phyloP scores from a whole-genome alignment of 2,113 vertebrate species.

The Brachyhypopomus gauderio region DNA sequence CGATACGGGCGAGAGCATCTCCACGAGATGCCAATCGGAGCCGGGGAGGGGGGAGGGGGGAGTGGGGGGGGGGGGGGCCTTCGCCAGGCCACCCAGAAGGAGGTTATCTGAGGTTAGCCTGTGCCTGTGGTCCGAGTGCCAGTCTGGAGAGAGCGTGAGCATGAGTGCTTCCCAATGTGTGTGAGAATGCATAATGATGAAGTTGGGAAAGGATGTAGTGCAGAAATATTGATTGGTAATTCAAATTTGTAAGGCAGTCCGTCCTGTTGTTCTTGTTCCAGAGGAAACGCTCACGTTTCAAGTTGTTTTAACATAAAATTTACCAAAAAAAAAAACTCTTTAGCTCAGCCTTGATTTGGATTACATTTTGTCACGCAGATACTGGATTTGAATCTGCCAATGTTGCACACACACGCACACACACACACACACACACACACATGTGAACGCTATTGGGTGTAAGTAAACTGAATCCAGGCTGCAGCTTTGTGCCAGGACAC shows the following conservation, averaged over 20 bases:
- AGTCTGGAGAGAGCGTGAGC: background rate
- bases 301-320: background rate
- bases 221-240: background rate
- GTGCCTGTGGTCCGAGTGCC: background rate
- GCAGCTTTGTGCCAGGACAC: background rate
- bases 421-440: conserved; percentile 3
- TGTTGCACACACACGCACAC: background rate
- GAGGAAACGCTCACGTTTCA: background rate
- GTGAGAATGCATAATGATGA: background rate
- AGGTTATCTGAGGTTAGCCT: conserved; percentile 32
- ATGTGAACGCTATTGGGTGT: background rate
- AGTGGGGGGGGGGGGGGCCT: conserved; percentile 22
- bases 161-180: background rate
- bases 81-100: conserved; percentile 52
- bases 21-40: conserved; percentile 48
- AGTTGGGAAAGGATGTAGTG: background rate
- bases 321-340: background rate
- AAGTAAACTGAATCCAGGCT: background rate
- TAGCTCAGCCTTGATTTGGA: background rate
- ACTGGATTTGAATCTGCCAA: background rate
- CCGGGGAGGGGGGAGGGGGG: conserved; percentile 13
- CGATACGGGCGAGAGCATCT: conserved; percentile 39
- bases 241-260: background rate
- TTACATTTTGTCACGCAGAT: background rate
- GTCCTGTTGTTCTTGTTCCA: background rate